These are phyloP conservation scores for Agrochola lychnidis DNA, from an alignment of 2,888 invertebrate genomes.

Conservation along the genomic window DNA sequence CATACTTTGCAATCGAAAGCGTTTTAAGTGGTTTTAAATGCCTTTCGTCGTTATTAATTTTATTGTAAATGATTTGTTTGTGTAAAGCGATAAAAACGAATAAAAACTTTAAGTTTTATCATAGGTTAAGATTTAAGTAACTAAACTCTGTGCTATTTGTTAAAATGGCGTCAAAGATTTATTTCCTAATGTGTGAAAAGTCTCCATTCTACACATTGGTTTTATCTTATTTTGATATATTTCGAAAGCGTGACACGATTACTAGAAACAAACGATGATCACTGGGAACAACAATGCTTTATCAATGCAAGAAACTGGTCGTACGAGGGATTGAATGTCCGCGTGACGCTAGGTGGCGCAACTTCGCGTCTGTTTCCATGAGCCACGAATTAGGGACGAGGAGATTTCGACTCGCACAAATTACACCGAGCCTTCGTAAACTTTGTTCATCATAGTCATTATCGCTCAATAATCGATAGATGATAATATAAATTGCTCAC, in stretches of 20 bases:
- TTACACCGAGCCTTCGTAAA: slow-evolving; percentile 57
- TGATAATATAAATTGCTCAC: slow-evolving; percentile 70
- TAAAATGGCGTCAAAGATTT: not conserved
- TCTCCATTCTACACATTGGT: not conserved
- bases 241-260: not conserved
- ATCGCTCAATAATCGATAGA: slow-evolving; percentile 63
- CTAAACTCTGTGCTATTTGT: not conserved
- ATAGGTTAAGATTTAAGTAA: slow-evolving; percentile 2
- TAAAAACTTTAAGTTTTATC: not conserved
- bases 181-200: not conserved
- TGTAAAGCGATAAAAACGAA: not conserved
- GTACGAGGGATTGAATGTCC: slow-evolving; percentile 9
- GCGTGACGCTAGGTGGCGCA: slow-evolving; percentile 76
- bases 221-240: not conserved
- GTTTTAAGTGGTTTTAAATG: slow-evolving; percentile 25
- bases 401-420: slow-evolving; percentile 70
- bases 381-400: slow-evolving; percentile 81
- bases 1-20: slow-evolving; percentile 19
- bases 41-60: not conserved
- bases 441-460: slow-evolving; percentile 65
- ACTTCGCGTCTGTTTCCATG: slow-evolving; percentile 74
- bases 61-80: slow-evolving; percentile 3
- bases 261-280: not conserved
- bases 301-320: slow-evolving; percentile 22
- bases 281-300: slow-evolving; percentile 8